Conservation (phyloP, 2,113 vertebrate species). For the Daphoenositta chrysoptera region DNA sequence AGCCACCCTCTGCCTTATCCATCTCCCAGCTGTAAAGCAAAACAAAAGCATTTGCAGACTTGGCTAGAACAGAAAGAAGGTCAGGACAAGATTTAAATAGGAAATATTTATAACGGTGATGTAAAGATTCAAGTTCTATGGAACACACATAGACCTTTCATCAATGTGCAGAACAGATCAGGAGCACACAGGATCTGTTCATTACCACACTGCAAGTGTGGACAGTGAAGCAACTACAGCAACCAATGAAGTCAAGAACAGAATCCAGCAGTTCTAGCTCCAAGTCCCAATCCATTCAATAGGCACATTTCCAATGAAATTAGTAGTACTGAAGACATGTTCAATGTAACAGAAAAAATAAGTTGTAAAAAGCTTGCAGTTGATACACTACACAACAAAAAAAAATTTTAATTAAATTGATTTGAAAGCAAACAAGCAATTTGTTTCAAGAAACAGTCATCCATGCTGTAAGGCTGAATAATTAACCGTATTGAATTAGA, state of each 20-base stretch:
- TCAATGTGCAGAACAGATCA: accelerated
- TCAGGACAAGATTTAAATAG: not conserved
- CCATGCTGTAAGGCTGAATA: not conserved
- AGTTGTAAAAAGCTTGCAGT: not conserved
- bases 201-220: not conserved
- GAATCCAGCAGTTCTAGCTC: not conserved
- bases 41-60: not conserved
- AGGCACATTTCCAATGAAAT: not conserved
- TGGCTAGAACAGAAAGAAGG: not conserved
- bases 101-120: not conserved
- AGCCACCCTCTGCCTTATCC: not conserved
- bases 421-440: not conserved
- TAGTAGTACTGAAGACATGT: not conserved
- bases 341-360: not conserved
- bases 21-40: not conserved
- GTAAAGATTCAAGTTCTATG: not conserved
- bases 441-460: not conserved
- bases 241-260: not conserved
- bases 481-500: not conserved
- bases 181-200: not conserved
- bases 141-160: not conserved
- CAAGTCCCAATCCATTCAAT: not conserved
- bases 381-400: not conserved
- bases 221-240: not conserved
- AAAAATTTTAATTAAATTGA: not conserved